Percentiles rank a stretch among this genome's conserved stretches.
These are phyloP conservation scores for Helostoma temminkii DNA, from an alignment of 2,797 vertebrate species.

Conservation along the genomic window DNA sequence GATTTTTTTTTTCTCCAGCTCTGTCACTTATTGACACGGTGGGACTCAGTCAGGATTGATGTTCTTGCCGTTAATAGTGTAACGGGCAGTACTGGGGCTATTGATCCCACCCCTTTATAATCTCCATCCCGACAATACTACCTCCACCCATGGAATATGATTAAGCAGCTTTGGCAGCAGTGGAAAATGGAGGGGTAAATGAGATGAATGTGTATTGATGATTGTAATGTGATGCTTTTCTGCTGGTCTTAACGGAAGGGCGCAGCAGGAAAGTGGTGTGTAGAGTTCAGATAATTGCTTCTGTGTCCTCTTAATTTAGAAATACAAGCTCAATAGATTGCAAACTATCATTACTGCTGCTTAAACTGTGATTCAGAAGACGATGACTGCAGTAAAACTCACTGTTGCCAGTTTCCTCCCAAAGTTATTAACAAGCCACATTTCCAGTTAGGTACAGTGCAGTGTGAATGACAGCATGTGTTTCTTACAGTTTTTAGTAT, in stretches of 20 bases:
- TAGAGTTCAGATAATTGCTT: conserved; percentile 17
- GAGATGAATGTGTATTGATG: conserved; percentile 57
- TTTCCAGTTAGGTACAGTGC: not conserved
- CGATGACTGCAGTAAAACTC: conserved; percentile 16
- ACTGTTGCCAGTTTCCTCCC: conserved; percentile 2
- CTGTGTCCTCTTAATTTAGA: conserved; percentile 32
- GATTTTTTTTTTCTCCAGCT: conserved; percentile 16
- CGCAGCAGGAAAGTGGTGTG: not conserved
- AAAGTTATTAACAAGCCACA: conserved; percentile 15
- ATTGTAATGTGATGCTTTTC: conserved; percentile 47
- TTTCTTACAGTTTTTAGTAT: conserved; percentile 11
- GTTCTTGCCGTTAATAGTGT: conserved; percentile 64
- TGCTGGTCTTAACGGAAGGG: conserved; percentile 21
- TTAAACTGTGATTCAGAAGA: conserved; percentile 13
- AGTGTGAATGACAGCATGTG: not conserved
- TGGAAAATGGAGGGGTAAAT: conserved; percentile 49
- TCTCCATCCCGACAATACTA: conserved; percentile 40
- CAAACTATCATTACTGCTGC: conserved; percentile 16
- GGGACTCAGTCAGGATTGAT: conserved; percentile 69
- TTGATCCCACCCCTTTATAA: conserved; percentile 59
- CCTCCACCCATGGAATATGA: conserved; percentile 48
- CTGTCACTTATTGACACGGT: conserved; percentile 70
- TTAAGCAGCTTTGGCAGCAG: conserved; percentile 54
- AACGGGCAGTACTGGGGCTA: conserved; percentile 60
- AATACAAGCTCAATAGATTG: conserved; percentile 35